Evolutionary conservation across 2,113 vertebrate species (phyloP).

Genomic region (Phaethon lepturus): DNA sequence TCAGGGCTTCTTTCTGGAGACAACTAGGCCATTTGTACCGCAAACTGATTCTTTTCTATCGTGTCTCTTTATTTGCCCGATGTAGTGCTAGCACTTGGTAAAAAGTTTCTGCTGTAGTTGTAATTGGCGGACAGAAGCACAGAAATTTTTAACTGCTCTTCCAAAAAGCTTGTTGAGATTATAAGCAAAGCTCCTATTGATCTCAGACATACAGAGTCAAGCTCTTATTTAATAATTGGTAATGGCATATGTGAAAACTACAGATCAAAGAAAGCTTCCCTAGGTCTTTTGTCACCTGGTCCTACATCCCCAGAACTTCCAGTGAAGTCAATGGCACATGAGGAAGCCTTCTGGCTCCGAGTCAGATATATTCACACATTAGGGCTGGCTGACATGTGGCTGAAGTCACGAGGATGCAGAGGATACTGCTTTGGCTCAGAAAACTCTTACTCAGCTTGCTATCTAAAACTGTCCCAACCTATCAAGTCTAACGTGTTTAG

Average conservation of each 20-base stretch:
- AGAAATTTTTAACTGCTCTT: not conserved
- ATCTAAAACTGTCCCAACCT: constrained; percentile 54
- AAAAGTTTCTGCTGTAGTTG: not conserved
- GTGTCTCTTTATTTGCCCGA: not conserved
- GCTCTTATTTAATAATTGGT: not conserved
- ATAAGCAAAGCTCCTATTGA: not conserved
- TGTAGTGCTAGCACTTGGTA: not conserved
- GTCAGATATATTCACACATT: not conserved
- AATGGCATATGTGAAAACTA: constrained; percentile 9
- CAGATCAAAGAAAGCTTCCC: not conserved
- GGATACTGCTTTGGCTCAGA: constrained; percentile 13
- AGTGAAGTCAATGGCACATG: not conserved
- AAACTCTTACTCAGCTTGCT: constrained; percentile 49
- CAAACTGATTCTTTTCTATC: not conserved
- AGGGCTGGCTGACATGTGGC: not conserved
- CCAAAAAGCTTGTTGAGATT: not conserved
- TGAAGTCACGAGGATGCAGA: constrained; percentile 12
- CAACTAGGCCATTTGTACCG: not conserved
- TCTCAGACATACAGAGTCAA: not conserved
- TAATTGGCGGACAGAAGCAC: not conserved
- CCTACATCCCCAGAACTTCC: not conserved
- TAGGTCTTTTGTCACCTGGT: not conserved
- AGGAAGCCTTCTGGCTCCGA: not conserved
- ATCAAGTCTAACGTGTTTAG: constrained; percentile 64
- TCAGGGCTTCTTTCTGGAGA: not conserved